These are phyloP conservation scores for Parambassis ranga DNA, from an alignment of 2,797 vertebrate genomes.

Conservation along the genomic window DNA sequence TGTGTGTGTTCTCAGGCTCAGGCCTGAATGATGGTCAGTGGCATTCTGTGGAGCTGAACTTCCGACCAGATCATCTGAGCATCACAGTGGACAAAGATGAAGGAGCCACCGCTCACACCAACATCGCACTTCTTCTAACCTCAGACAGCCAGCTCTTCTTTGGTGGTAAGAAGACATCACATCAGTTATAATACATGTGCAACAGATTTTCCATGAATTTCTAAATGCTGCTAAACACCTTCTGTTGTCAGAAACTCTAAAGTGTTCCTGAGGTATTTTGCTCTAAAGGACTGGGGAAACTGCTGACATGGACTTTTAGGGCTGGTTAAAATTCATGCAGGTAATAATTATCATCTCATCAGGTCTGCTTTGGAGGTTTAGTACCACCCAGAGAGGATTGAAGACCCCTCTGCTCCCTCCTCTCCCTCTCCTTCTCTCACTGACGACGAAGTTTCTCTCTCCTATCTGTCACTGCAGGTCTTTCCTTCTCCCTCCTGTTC, in stretches of 20 bases:
- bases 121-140: slow-evolving; percentile 73
- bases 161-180: slow-evolving; percentile 81
- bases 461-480: not conserved
- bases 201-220: not conserved
- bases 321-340: slow-evolving; percentile 44
- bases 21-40: slow-evolving; percentile 91
- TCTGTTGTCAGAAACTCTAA: slow-evolving; percentile 14
- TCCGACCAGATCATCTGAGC: slow-evolving; percentile 79
- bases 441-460: not conserved
- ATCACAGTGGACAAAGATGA: slow-evolving; percentile 84
- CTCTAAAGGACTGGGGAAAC: not conserved
- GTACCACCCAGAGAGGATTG: slow-evolving; percentile 36
- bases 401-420: slow-evolving; percentile 11
- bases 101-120: slow-evolving; percentile 70
- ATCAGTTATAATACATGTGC: fast-evolving
- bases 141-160: slow-evolving; percentile 83
- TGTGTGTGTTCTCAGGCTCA: slow-evolving; percentile 71
- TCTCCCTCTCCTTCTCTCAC: not conserved
- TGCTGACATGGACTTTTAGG: slow-evolving; percentile 32
- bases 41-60: slow-evolving; percentile 86
- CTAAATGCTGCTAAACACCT: not conserved
- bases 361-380: slow-evolving; percentile 43
- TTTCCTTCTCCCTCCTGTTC: not conserved
- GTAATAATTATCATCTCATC: slow-evolving; percentile 49
- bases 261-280: slow-evolving; percentile 1